Evolutionary conservation across 2,888 invertebrate genomes (phyloP), one percentile per base, ranked within the genome.

Genomic region (Spodoptera exigua): DNA sequence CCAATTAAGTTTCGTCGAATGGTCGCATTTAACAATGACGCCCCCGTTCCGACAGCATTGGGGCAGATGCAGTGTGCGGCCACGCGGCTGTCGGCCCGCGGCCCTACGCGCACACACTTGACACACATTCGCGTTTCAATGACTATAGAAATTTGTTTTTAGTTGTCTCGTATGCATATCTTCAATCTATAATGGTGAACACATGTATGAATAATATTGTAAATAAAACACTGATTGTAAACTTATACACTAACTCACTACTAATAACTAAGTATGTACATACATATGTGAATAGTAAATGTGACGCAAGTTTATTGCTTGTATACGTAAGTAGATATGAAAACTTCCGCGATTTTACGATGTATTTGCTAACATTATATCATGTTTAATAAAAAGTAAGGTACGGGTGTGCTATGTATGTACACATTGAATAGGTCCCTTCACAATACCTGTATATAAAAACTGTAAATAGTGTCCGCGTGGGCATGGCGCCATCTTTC

Each of bases 1-100:
- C 89, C 90, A 92, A 93, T 94, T 93, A 93, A 90, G 88, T 91
- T 90, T 89, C 79, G 88, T 85, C 84, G 85, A 88, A 83, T 82
- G 83, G 81, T 82, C 78, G 83, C 76, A 78, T 82, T 74, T 79
- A 86, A 88, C 88, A 88, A 86, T 87, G 87, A 84, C 85, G 82
- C 81, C 84, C 83, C 84, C 87, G 85, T 82, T 81, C 78, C 70
- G 73, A 73, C 76, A 83, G 84, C 71, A 57, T 57, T 70, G 71
- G 65, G 67, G 67, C 86, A 83, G 85, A 83, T 86, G 86, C 86
- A 82, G 76, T 68, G 77, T 63, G 70, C 78, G 81, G 70, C 78
- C 48, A 27, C 45, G 46, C 37, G 45, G 48, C 45, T 7, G 76
- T 72, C 79, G 79, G 79, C 83, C 79, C 13, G 60, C 36, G 54